Evolutionary conservation across 2,797 vertebrate species (phyloP).

Genomic region (Urocyon cinereoargenteus): DNA sequence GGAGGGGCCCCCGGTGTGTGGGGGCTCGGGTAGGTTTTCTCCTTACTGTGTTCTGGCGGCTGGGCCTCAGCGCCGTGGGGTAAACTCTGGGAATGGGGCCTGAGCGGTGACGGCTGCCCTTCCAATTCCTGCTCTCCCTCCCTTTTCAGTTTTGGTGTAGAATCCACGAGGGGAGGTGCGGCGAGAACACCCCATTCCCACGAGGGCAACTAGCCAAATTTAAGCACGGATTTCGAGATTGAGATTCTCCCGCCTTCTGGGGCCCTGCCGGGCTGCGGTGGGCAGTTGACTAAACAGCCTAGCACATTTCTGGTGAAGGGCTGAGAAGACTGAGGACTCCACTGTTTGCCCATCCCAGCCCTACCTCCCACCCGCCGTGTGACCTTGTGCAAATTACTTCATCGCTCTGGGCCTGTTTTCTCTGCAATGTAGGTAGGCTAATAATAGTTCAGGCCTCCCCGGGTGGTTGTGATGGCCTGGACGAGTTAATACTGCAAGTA

Average conservation of each 20-base stretch:
- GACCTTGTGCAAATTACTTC: background rate
- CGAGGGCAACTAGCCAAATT: background rate
- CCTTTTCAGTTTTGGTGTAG: background rate
- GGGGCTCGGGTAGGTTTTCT: background rate
- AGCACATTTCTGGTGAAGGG: background rate
- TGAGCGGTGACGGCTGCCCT: background rate
- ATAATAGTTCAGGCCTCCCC: background rate
- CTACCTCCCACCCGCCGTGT: background rate
- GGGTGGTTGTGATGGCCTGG: background rate
- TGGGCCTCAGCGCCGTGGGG: background rate
- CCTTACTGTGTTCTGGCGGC: background rate
- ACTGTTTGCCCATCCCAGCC: background rate
- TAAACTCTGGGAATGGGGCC: too few relatives aligned
- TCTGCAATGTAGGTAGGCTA: background rate
- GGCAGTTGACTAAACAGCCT: background rate
- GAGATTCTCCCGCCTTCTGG: background rate
- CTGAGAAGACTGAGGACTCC: background rate
- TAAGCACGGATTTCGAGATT: background rate
- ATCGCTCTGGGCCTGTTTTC: background rate
- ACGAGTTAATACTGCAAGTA: background rate
- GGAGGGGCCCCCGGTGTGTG: background rate
- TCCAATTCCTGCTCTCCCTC: background rate
- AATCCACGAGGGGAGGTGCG: background rate
- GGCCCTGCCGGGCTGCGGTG: background rate
- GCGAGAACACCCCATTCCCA: background rate